These are phyloP conservation scores for Leucophenga varia DNA, from an alignment of 1,140 invertebrate genomes.

Conservation along the genomic window DNA sequence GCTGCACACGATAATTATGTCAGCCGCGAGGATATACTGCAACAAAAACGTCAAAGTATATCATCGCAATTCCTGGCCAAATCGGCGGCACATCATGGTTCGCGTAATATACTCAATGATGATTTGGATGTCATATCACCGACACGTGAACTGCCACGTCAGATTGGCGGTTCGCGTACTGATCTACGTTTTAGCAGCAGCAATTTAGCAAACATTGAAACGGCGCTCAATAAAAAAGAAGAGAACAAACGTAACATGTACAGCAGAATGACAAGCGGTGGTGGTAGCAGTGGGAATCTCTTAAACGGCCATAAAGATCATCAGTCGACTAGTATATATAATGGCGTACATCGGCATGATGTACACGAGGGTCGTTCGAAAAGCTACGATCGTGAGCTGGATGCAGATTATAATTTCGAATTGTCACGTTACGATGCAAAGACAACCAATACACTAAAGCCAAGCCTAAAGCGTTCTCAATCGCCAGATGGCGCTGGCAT, in stretches of 20 bases:
- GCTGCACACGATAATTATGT: constrained; percentile 39
- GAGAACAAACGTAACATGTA: too few species aligned
- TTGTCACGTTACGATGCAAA: too few species aligned
- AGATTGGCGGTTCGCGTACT: constrained; percentile 20
- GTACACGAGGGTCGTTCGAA: constrained; percentile 4
- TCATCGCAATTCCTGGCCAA: constrained; percentile 46
- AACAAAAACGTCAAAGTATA: constrained; percentile 49
- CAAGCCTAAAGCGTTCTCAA: too few species aligned
- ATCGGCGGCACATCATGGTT: constrained; percentile 40
- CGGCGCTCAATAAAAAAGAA: constrained; percentile 11
- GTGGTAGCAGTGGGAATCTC: background rate
- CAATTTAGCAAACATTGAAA: background rate
- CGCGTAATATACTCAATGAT: constrained; percentile 35
- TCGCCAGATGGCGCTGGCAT: background rate
- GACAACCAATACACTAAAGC: background rate
- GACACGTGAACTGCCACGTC: constrained; percentile 2
- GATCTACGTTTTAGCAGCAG: constrained; percentile 18
- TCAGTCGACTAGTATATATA: too few species aligned
- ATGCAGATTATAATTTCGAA: too few species aligned
- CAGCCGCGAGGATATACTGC: constrained; percentile 47
- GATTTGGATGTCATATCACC: constrained; percentile 40
- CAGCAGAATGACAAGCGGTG: constrained; percentile 5
- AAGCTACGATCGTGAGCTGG: constrained; percentile 9
- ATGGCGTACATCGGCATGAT: background rate
- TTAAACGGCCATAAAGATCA: too few species aligned